A percentile compares a stretch with the other conserved stretches of the same genome.
Conservation (phyloP, 2,113 vertebrate species). For the Thalassarche chlororhynchos region DNA sequence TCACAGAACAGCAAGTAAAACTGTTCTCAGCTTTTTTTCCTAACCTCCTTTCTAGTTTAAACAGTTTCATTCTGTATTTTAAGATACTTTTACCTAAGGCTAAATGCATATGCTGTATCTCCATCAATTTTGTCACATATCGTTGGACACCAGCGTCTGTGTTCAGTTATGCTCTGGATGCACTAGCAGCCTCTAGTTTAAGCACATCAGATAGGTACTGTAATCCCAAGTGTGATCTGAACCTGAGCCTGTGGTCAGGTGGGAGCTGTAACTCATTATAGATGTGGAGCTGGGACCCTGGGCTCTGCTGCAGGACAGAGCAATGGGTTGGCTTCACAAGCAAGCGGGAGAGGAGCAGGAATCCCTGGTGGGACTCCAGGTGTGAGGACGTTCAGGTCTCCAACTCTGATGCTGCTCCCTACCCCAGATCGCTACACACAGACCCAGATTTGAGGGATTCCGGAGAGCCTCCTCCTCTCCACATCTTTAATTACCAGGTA, state of each 20-base stretch:
- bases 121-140: fast-evolving
- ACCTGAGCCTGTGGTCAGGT: not conserved
- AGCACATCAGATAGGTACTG: fast-evolving
- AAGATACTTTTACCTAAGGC: not conserved
- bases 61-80: not conserved
- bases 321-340: not conserved
- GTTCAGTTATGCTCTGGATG: not conserved
- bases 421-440: not conserved
- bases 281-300: not conserved
- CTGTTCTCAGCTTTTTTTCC: not conserved
- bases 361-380: not conserved
- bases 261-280: not conserved
- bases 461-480: not conserved
- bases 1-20: not conserved
- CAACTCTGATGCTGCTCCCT: not conserved
- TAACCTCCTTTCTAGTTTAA: not conserved
- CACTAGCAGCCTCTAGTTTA: not conserved
- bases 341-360: not conserved
- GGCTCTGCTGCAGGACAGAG: not conserved
- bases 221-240: not conserved
- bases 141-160: fast-evolving
- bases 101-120: not conserved
- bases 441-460: not conserved
- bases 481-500: not conserved
- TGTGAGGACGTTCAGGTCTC: not conserved